Percentiles rank a stretch among this genome's conserved stretches.
Conservation (phyloP, 2,113 vertebrate genomes). For the Clarias magur region DNA sequence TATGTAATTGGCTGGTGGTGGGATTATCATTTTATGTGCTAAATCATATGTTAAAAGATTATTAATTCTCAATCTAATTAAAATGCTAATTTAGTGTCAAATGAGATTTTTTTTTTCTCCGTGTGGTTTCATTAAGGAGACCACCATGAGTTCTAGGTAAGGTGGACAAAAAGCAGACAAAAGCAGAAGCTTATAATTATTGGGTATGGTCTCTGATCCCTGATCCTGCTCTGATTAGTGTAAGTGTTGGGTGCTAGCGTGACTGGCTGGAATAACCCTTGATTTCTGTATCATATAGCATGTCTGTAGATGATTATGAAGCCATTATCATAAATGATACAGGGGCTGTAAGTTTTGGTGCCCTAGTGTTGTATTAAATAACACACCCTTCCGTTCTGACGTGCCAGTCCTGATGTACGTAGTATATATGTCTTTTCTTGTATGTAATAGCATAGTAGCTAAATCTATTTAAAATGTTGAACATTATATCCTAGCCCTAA, state of each 20-base stretch:
- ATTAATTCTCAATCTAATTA: constrained; percentile 69
- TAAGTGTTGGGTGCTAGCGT: neutral
- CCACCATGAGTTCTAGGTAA: neutral
- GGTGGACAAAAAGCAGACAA: neutral
- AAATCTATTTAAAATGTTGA: neutral
- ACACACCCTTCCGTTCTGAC: constrained; percentile 1
- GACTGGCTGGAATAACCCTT: neutral
- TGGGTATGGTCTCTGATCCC: neutral
- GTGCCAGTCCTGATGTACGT: neutral
- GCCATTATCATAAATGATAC: neutral
- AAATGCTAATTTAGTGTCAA: constrained; percentile 67
- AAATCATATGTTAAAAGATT: constrained; percentile 66
- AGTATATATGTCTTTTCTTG: neutral
- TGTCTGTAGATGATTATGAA: neutral
- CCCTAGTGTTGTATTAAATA: neutral
- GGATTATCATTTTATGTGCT: constrained; percentile 68
- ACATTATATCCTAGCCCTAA: neutral
- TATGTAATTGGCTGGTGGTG: constrained; percentile 63
- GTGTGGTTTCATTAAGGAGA: constrained; percentile 23
- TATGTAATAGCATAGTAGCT: neutral
- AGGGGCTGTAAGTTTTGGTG: neutral
- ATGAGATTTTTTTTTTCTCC: constrained; percentile 26
- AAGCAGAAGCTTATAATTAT: constrained; percentile 14
- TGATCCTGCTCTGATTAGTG: neutral
- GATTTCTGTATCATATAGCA: neutral